phyloP scores from a whole-genome alignment of 1,140 invertebrate genomes.

The Cepaea nemoralis region DNA sequence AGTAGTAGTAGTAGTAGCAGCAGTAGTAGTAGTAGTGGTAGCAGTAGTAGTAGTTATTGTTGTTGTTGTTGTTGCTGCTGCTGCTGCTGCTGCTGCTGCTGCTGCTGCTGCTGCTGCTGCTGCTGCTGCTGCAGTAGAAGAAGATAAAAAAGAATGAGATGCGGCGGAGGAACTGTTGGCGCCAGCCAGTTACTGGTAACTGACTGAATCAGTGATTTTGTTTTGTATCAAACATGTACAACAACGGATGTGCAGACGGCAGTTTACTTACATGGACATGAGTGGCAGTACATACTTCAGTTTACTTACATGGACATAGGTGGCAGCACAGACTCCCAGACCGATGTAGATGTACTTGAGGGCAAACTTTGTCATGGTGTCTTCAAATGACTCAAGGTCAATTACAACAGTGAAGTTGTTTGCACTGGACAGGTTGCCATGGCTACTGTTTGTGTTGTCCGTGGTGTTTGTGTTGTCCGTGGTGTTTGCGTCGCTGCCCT shows the following conservation, averaged over 20 bases:
- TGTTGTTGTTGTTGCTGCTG: too few species aligned
- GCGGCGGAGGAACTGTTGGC: too few species aligned
- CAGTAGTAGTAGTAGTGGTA: constrained; percentile 7
- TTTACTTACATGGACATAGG: constrained; percentile 56
- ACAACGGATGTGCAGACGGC: too few species aligned
- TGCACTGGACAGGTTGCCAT: background rate
- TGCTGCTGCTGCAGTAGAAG: background rate
- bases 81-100: too few species aligned
- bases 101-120: background rate
- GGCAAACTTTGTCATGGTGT: constrained; percentile 57
- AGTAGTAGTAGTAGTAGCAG: constrained; percentile 5
- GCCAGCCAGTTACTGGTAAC: too few species aligned
- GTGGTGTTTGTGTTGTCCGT: background rate
- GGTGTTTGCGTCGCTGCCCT: background rate
- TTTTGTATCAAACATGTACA: too few species aligned
- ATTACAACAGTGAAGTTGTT: background rate
- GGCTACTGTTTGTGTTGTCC: background rate
- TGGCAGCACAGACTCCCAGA: constrained; percentile 50
- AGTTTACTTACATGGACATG: too few species aligned
- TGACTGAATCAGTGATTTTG: too few species aligned
- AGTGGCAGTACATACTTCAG: background rate
- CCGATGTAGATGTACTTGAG: constrained; percentile 60
- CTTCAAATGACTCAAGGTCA: constrained; percentile 48
- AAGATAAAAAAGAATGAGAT: too few species aligned
- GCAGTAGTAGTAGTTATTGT: background rate